Conservation (phyloP, 2,113 vertebrate genomes). For the Alces alces region DNA sequence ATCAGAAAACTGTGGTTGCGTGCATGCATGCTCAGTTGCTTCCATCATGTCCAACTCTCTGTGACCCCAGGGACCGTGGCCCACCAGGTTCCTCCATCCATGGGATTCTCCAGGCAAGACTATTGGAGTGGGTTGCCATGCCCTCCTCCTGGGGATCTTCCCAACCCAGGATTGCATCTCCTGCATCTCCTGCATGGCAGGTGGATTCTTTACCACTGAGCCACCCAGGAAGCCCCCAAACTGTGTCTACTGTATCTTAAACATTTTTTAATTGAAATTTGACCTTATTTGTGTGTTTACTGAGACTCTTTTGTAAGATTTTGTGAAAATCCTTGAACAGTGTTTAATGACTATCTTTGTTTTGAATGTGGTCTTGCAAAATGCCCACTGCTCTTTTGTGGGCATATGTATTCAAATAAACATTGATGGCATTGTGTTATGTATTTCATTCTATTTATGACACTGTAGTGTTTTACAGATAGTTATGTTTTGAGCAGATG, state of each 20-base stretch:
- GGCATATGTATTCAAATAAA: background rate
- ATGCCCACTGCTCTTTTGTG: background rate
- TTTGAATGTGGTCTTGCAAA: background rate
- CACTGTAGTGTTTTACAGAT: background rate
- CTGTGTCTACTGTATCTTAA: background rate
- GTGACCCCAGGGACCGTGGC: background rate
- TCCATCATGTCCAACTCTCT: background rate
- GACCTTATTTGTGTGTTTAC: background rate
- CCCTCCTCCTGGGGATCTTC: background rate
- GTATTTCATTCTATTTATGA: background rate
- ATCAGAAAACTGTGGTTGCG: background rate
- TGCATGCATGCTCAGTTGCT: background rate
- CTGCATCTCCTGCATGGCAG: background rate
- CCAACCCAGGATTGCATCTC: background rate
- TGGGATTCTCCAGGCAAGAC: background rate
- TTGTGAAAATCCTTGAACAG: background rate
- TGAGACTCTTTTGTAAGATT: background rate
- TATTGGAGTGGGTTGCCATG: background rate
- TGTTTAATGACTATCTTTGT: background rate
- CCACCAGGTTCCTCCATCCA: rapidly evolving
- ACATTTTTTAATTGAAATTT: background rate
- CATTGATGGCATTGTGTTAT: background rate
- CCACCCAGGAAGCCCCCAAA: background rate
- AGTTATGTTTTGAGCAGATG: background rate
- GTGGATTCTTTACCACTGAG: background rate